Conservation (phyloP, 2,888 invertebrate genomes). For the Xylota segnis region DNA sequence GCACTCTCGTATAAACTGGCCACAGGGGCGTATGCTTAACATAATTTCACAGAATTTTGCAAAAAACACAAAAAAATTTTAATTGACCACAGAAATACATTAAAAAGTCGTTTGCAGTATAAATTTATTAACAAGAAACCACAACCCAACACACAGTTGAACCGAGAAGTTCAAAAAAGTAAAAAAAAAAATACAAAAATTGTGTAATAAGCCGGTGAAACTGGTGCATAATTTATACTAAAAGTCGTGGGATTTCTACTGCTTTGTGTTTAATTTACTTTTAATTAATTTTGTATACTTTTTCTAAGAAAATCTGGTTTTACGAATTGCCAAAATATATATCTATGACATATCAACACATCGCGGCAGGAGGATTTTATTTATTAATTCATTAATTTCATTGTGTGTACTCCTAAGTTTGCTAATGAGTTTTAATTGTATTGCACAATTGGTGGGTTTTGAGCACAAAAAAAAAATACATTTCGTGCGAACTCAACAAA, state of each 20-base stretch:
- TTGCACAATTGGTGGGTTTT: slow-evolving; percentile 32
- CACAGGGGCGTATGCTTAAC: slow-evolving; percentile 55
- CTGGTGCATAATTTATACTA: slow-evolving; percentile 54
- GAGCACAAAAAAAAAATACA: not conserved
- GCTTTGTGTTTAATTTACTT: slow-evolving; percentile 1
- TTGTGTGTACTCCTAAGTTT: slow-evolving; percentile 22
- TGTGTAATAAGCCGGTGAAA: slow-evolving; percentile 61
- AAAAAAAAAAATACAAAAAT: no score
- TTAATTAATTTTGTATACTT: slow-evolving; percentile 19
- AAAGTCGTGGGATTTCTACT: slow-evolving; percentile 45
- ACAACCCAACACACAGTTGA: not conserved
- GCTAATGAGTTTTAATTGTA: slow-evolving; percentile 28
- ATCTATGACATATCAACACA: not conserved
- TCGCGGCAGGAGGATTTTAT: slow-evolving; percentile 27
- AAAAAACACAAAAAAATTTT: slow-evolving; percentile 23
- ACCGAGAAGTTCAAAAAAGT: slow-evolving; percentile 52
- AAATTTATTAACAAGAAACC: not conserved
- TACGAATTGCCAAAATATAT: not conserved
- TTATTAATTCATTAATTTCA: slow-evolving; percentile 47
- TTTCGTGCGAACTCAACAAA: slow-evolving; percentile 24
- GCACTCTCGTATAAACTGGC: slow-evolving; percentile 21
- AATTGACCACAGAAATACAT: slow-evolving; percentile 41
- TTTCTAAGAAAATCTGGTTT: slow-evolving; percentile 27
- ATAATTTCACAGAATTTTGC: slow-evolving; percentile 42
- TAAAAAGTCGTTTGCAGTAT: slow-evolving; percentile 33